Percentiles rank a stretch among this genome's conserved stretches.
Evolutionary conservation across 2,797 vertebrate genomes (phyloP).

Genomic region (Cuniculus paca): DNA sequence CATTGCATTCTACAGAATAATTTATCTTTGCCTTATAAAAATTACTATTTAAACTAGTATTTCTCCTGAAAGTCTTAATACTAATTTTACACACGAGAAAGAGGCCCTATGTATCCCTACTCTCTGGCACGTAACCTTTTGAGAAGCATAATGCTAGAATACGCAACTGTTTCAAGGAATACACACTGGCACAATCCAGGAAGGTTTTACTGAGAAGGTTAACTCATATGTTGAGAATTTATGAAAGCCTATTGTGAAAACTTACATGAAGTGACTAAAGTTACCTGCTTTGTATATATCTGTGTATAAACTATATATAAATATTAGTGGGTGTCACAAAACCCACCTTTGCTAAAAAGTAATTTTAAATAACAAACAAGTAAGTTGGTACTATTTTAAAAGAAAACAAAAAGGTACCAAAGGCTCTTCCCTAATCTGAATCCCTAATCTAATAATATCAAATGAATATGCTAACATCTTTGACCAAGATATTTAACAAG

Average conservation of each 20-base stretch:
- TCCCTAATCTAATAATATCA: background rate
- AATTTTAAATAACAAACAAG: background rate
- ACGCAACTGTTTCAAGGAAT: background rate
- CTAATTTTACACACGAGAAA: background rate
- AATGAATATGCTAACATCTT: background rate
- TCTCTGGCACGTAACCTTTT: background rate
- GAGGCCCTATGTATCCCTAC: background rate
- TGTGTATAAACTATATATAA: background rate
- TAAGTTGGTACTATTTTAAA: background rate
- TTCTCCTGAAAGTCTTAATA: background rate
- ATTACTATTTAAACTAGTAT: background rate
- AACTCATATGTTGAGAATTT: background rate
- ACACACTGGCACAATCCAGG: background rate
- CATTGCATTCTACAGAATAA: background rate
- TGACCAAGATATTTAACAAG: background rate
- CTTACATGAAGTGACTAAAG: background rate
- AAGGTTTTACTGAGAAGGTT: background rate
- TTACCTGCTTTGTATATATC: background rate
- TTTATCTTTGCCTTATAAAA: slow-evolving; percentile 3
- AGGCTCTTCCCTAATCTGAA: background rate
- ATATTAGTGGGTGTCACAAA: background rate
- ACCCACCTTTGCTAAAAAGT: background rate
- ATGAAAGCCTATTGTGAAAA: background rate
- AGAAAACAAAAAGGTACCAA: background rate
- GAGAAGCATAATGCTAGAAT: background rate